phyloP scores from a whole-genome alignment of 2,797 vertebrate genomes.

The Pyrocephalus nanus region DNA sequence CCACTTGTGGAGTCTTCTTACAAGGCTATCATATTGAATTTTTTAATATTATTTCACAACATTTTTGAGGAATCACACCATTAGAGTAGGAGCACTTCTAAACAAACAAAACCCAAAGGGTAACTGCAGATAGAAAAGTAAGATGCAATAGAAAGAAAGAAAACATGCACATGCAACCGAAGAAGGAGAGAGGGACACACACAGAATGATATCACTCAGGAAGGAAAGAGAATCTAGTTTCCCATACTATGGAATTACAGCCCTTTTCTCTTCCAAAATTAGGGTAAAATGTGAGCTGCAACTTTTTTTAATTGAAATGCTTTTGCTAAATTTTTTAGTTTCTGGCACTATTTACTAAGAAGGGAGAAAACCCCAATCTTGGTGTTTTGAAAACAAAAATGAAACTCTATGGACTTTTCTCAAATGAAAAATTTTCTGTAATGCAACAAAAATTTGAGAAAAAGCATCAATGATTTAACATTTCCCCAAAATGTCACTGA shows the following conservation, averaged over 20 bases:
- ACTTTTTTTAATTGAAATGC: not conserved
- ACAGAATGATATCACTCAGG: not conserved
- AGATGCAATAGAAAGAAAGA: not conserved
- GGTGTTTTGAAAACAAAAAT: not conserved
- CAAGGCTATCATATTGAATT: not conserved
- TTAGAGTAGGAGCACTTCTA: not conserved
- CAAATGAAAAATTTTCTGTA: not conserved
- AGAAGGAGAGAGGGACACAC: not conserved
- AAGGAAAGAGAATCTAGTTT: not conserved
- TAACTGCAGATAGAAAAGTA: not conserved
- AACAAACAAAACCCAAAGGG: not conserved
- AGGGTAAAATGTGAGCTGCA: not conserved
- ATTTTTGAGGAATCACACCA: not conserved
- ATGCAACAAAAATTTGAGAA: not conserved
- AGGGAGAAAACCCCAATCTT: not conserved
- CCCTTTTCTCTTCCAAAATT: not conserved
- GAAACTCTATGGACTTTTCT: not conserved
- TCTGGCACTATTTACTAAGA: not conserved
- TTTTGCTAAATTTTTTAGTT: not conserved
- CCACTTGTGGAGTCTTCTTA: not conserved
- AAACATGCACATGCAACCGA: not conserved
- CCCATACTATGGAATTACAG: not conserved
- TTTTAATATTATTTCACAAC: not conserved
- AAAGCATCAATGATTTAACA: not conserved
- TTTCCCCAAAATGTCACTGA: not conserved